phyloP scores from a whole-genome alignment of 1,140 invertebrate species.

The Halictus rubicundus region DNA sequence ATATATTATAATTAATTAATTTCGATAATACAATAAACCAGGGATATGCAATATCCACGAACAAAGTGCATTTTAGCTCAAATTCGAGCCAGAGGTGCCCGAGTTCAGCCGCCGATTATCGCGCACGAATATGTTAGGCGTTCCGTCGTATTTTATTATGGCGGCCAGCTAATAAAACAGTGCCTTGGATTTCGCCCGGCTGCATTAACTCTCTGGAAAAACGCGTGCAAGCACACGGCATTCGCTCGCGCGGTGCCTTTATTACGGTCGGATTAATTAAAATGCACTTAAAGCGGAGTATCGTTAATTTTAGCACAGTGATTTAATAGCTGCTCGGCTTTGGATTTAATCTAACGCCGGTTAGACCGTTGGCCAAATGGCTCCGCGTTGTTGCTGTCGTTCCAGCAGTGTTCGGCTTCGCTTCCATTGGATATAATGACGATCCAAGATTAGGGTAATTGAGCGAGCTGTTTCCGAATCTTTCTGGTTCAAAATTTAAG shows the following conservation, averaged over 20 bases:
- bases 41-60: too few species aligned
- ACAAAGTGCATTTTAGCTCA: too few species aligned
- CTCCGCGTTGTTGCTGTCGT: slow-evolving; percentile 10
- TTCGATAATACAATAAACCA: too few species aligned
- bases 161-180: slow-evolving; percentile 50
- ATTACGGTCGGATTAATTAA: slow-evolving; percentile 61
- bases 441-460: too few species aligned
- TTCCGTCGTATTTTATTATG: slow-evolving; percentile 52
- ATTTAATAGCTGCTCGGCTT: slow-evolving; percentile 53
- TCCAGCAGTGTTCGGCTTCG: not conserved
- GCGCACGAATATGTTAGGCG: slow-evolving; percentile 30
- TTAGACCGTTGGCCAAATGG: slow-evolving; percentile 33
- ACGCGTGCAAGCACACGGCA: not conserved
- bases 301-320: slow-evolving; percentile 57
- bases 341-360: slow-evolving; percentile 54
- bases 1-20: too few species aligned
- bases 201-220: not conserved
- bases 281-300: slow-evolving; percentile 58
- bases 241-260: slow-evolving; percentile 11
- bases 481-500: too few species aligned
- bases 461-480: too few species aligned
- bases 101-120: not conserved
- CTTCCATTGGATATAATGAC: not conserved
- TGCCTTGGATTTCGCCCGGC: slow-evolving; percentile 46
- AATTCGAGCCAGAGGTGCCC: too few species aligned